Conservation (phyloP, 2,113 vertebrate genomes). For the Urocolius indicus region DNA sequence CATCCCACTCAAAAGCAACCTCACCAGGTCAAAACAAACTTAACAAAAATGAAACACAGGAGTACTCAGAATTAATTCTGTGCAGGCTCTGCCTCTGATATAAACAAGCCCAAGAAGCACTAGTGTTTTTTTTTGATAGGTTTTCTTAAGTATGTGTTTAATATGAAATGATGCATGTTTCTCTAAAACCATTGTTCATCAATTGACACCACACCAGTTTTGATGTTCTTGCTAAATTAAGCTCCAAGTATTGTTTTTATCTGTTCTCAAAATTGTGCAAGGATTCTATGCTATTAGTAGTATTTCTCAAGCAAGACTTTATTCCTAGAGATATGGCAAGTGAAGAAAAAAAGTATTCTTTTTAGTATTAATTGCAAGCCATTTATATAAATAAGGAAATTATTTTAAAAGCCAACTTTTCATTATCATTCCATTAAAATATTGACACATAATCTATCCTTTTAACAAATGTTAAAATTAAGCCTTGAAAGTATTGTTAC, state of each 20-base stretch:
- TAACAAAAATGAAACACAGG: background rate
- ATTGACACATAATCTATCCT: background rate
- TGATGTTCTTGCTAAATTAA: background rate
- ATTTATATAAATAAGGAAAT: background rate
- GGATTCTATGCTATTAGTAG: background rate
- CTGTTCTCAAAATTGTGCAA: background rate
- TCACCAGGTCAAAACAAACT: background rate
- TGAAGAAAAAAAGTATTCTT: background rate
- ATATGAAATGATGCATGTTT: accelerated
- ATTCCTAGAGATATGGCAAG: background rate
- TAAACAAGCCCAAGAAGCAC: background rate
- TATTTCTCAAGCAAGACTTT: background rate
- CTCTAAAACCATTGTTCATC: background rate
- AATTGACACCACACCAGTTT: background rate
- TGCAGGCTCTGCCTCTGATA: background rate
- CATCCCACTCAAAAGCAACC: background rate
- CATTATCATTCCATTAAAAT: background rate
- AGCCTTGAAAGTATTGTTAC: background rate
- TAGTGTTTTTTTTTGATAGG: background rate
- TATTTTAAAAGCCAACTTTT: background rate
- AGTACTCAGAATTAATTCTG: accelerated
- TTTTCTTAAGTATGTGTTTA: background rate
- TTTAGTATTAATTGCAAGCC: background rate
- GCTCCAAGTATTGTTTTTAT: background rate
- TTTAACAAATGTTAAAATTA: background rate